phyloP scores from a whole-genome alignment of 1,140 invertebrate species.

The Drosophila rhopaloa region DNA sequence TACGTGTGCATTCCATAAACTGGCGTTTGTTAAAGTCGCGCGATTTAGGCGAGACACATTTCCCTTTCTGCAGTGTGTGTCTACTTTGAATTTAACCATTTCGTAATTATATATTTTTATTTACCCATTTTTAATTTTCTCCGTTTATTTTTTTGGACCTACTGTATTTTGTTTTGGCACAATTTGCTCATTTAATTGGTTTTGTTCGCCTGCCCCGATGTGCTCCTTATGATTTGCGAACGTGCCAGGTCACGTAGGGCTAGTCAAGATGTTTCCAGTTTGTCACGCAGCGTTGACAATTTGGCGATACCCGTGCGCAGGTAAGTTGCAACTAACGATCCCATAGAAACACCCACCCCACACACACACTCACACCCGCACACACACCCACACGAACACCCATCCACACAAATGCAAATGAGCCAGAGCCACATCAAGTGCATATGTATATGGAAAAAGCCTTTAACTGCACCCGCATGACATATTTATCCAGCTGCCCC shows the following conservation, averaged over 20 bases:
- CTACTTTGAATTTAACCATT: slow-evolving; percentile 6
- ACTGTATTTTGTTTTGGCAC: slow-evolving; percentile 67
- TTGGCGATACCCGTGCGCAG: slow-evolving; percentile 82
- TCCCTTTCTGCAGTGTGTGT: slow-evolving; percentile 18
- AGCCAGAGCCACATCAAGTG: slow-evolving; percentile 19
- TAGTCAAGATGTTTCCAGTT: slow-evolving; percentile 89
- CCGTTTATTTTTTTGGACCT: slow-evolving; percentile 40
- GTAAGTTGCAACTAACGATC: slow-evolving; percentile 75
- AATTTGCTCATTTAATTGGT: slow-evolving; percentile 56
- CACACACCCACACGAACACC: background rate
- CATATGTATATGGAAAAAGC: background rate
- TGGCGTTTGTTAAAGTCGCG: slow-evolving; percentile 35
- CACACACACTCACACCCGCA: background rate
- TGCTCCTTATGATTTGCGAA: slow-evolving; percentile 81
- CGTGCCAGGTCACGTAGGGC: slow-evolving; percentile 90
- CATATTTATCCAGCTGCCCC: slow-evolving; percentile 7
- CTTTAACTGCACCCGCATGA: slow-evolving; percentile 26
- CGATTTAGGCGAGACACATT: slow-evolving; percentile 37
- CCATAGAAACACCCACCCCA: slow-evolving; percentile 1
- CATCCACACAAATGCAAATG: slow-evolving; percentile 27
- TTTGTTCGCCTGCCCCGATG: slow-evolving; percentile 72
- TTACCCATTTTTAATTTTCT: slow-evolving; percentile 46
- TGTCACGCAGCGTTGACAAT: slow-evolving; percentile 87
- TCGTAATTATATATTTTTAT: slow-evolving; percentile 18
- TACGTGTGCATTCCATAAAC: slow-evolving; percentile 55